Evolutionary conservation across 2,888 invertebrate genomes (phyloP), one percentile per base, ranked within the genome.

Genomic region (Pediacus dermestoides): DNA sequence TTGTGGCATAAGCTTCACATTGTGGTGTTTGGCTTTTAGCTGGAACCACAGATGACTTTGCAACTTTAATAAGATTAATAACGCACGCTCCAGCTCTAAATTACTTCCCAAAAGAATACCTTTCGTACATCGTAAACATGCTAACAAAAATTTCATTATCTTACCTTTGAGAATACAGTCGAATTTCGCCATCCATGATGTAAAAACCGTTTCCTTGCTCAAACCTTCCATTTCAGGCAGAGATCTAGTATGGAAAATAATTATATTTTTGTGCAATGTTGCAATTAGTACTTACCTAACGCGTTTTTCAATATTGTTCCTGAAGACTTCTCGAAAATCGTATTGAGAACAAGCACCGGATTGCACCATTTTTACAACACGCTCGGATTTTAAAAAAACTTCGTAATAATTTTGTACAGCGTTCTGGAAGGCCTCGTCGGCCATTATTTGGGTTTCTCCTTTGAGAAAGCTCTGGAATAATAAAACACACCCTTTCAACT

Each of bases 131-230:
- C n/a, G n/a, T n/a, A n/a, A n/a, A n/a, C n/a, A n/a, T n/a, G n/a
- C n/a, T n/a, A n/a, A n/a, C n/a, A n/a, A n/a, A n/a, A n/a, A n/a
- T n/a, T n/a, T n/a, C n/a, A n/a, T n/a, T n/a, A n/a, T n/a, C 13
- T 37, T 45, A 72, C 90, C 91, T 73, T 91, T 91, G 70, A 95
- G 85, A 65, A 99, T 97, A 70, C 95, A 93, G 74, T 99, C 99
- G 71, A 96, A 97, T 72, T 96, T 99, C 38, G 95, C 93, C 82
- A 99, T 87, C 99, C 99, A 99, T 27, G 96, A 96, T 48, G 94
- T 94, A 52, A 97, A 76, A 25, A 99, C 97, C 27, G 96, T 97
- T 73, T 97, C 97, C 75, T 99, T 99, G 74, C 94, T 96, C 57
- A 99, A 74, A 51, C 99, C 99, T 73, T 99, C 97, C 66, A 99